Percentiles rank a stretch among this genome's conserved stretches.
phyloP scores from a whole-genome alignment of 2,113 vertebrate genomes.

The Crotalus viridis region DNA sequence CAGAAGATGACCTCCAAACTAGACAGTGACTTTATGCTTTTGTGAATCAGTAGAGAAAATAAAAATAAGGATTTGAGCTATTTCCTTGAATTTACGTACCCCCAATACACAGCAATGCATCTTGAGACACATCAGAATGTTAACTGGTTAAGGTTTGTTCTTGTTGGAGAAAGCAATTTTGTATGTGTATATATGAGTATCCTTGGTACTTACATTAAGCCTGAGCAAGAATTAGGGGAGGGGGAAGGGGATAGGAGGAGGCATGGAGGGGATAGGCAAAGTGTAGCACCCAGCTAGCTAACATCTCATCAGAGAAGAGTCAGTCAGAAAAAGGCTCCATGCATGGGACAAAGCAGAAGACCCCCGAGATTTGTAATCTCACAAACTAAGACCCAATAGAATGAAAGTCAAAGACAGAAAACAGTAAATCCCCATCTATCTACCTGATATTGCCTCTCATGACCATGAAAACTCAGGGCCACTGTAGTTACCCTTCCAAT shows the following conservation, averaged over 20 bases:
- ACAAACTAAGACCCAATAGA: background rate
- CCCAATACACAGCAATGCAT: background rate
- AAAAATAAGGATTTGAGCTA: background rate
- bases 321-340: background rate
- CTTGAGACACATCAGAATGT: background rate
- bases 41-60: background rate
- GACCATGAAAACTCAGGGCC: background rate
- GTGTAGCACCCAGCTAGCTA: background rate
- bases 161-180: background rate
- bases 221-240: background rate
- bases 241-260: background rate
- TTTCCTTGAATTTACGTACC: constrained; percentile 17
- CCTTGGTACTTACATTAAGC: background rate
- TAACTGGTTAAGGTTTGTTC: background rate
- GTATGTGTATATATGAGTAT: background rate
- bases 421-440: background rate
- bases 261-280: background rate
- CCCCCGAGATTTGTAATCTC: background rate
- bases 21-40: background rate
- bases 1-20: background rate
- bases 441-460: background rate
- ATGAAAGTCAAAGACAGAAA: background rate
- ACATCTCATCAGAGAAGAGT: background rate
- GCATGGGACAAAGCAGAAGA: background rate
- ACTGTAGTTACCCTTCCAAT: background rate